Conservation (phyloP, 2,797 vertebrate genomes). For the Pteropus rufus region DNA sequence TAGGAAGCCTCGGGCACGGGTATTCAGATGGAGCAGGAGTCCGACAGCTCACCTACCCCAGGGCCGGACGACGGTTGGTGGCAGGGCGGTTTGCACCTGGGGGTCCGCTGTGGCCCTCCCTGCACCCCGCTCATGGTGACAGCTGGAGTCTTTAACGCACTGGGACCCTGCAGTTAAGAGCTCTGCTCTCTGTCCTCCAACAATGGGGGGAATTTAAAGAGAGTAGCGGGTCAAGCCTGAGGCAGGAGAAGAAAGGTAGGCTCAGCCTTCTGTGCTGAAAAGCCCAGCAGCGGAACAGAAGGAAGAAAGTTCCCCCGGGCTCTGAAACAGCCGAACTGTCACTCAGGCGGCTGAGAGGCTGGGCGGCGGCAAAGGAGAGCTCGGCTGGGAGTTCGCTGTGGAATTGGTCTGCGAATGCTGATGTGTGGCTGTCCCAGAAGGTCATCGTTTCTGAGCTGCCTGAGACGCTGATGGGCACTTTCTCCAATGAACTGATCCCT, state of each 20-base stretch:
- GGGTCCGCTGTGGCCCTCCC: fast-evolving
- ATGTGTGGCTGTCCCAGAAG: neutral
- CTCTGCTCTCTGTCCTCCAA: no score
- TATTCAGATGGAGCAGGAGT: neutral
- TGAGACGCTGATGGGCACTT: neutral
- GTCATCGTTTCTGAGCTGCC: neutral
- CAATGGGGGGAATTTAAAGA: neutral
- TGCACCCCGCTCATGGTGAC: neutral
- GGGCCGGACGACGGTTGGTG: neutral
- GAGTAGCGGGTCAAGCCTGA: neutral
- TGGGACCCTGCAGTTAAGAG: neutral
- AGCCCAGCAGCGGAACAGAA: neutral
- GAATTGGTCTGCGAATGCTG: neutral
- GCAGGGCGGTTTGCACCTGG: neutral
- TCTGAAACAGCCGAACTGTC: neutral
- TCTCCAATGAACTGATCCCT: neutral
- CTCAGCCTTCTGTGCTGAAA: neutral
- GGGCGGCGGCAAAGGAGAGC: neutral
- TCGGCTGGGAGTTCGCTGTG: neutral
- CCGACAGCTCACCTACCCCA: neutral
- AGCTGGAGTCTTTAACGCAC: neutral
- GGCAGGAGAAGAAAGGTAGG: neutral
- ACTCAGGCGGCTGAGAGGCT: neutral
- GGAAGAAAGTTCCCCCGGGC: neutral
- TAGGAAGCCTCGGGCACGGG: neutral